A percentile compares a stretch with the other conserved stretches of the same genome.
Evolutionary conservation across 92 coral and sea anemone species (phyloP).

Genomic region (Porites rus): DNA sequence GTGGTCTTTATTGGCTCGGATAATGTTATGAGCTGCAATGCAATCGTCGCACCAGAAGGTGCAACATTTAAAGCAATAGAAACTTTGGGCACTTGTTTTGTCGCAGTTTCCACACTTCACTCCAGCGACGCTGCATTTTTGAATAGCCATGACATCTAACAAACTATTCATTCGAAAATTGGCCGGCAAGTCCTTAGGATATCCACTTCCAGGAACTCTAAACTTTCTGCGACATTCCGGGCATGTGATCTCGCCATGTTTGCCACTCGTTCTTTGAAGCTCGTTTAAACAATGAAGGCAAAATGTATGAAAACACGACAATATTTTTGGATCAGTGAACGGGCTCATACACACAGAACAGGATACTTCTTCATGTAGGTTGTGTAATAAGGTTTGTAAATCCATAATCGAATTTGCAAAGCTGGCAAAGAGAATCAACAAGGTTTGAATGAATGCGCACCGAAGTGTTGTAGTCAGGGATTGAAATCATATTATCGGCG

Average conservation of each 20-base stretch:
- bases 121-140: neutral
- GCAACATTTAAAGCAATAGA: no score
- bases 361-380: conserved; percentile 7
- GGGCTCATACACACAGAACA: conserved; percentile 7
- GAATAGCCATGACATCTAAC: conserved; percentile 40
- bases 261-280: neutral
- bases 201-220: neutral
- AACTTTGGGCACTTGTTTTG: neutral
- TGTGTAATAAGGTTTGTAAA: neutral
- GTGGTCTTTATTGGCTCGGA: no score
- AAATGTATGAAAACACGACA: neutral
- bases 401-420: neutral
- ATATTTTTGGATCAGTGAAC: neutral
- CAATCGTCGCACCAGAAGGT: no score
- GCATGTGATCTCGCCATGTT: neutral
- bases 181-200: conserved; percentile 29
- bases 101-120: conserved; percentile 53
- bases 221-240: neutral
- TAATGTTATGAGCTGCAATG: neutral
- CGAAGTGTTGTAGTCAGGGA: no score
- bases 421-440: no score
- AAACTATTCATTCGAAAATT: conserved; percentile 52
- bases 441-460: no score
- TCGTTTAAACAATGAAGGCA: neutral
- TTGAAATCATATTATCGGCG: no score